Conservation (phyloP, 2,113 vertebrate genomes). For the Eupsittula cactorum region DNA sequence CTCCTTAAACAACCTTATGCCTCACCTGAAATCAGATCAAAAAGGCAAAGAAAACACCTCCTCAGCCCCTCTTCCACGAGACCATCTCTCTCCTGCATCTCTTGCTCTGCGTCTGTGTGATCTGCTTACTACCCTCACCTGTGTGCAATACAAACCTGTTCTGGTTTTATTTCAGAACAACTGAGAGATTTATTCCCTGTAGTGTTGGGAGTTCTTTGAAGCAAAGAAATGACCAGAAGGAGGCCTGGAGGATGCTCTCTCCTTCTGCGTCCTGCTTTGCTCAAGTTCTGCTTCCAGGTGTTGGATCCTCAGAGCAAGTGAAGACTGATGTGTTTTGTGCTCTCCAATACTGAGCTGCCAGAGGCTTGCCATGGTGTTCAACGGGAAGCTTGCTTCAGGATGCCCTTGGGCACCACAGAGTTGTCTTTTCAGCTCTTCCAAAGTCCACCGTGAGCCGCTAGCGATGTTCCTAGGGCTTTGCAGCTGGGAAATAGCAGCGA, state of each 20-base stretch:
- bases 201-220: neutral
- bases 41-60: neutral
- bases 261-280: neutral
- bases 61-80: neutral
- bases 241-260: neutral
- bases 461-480: neutral
- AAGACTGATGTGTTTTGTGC: neutral
- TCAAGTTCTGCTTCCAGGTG: neutral
- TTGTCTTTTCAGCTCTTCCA: neutral
- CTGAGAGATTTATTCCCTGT: neutral
- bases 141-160: neutral
- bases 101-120: neutral
- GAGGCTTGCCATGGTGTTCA: neutral
- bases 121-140: neutral
- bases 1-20: neutral
- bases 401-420: neutral
- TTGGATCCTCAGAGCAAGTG: neutral
- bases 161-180: neutral
- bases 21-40: neutral
- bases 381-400: neutral
- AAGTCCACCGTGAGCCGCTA: neutral
- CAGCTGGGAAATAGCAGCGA: slow-evolving; percentile 37
- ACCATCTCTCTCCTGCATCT: neutral
- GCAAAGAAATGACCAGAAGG: neutral
- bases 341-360: neutral